A percentile compares a stretch with the other conserved stretches of the same genome.
Conservation (phyloP, 2,797 vertebrate species). For the Trematomus bernacchii region DNA sequence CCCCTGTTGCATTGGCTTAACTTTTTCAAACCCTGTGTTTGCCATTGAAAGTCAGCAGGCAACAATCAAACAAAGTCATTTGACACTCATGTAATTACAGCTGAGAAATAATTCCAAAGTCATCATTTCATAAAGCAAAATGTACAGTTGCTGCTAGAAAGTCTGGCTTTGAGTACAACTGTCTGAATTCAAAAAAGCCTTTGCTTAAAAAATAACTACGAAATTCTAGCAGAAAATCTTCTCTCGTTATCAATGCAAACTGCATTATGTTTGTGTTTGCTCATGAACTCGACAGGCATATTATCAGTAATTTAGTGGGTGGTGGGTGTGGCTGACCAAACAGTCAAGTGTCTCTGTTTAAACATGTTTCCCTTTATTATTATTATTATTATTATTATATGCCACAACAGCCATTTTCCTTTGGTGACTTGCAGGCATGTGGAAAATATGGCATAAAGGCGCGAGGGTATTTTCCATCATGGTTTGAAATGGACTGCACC, state of each 20-base stretch:
- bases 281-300: neutral
- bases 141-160: neutral
- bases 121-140: neutral
- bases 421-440: conserved; percentile 32
- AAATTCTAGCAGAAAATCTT: neutral
- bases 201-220: neutral
- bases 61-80: neutral
- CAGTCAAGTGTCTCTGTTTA: conserved; percentile 23
- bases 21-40: too few species aligned
- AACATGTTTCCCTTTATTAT: conserved; percentile 55
- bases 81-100: neutral
- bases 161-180: neutral
- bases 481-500: conserved; percentile 53
- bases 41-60: too few species aligned
- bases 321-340: neutral
- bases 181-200: neutral
- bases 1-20: too few species aligned
- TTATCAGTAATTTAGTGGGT: neutral
- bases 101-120: neutral
- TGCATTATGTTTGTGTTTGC: neutral
- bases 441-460: conserved; percentile 62
- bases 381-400: conserved; percentile 35
- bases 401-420: conserved; percentile 42
- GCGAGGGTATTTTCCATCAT: conserved; percentile 71
- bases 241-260: neutral